Base-by-base conservation (phyloP, 2,113 vertebrate species). In the Xiphophorus couchianus region DNA sequence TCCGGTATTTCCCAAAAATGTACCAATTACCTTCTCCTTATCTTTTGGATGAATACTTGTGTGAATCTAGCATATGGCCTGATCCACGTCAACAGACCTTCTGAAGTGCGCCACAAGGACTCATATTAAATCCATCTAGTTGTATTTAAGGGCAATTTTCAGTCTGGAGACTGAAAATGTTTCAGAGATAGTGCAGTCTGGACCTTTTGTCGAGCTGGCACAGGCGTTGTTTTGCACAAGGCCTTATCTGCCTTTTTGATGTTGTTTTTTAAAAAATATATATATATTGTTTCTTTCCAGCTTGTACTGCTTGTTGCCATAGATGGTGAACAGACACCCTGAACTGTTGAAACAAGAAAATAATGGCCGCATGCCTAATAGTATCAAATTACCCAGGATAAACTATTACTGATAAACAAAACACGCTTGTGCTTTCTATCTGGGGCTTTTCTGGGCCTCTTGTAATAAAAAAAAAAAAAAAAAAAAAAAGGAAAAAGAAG, bases 121-220 rank as follows among this genome's bases (percentile, higher is more conserved):
- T 73, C 73, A 62, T 11, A 61, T 77, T 74, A 42, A 82, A 73
- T 85, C 28, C 33, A 81, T 81, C 70, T 66, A 60, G 64, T 61
- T 0, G 25, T 78, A 77, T 83, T 92, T 71, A 8, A 25, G 63
- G 74, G 64, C 74, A 88, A 85, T 90, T 86, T 84, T 65, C 67
- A 37, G 77, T 88, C 84, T 77, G 60, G 84, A 63, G 86, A 82
- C 69, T 76, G 76, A 35, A 80, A 84, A 66, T 77, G 64, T 75
- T 44, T 76, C 62, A 27, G 51, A 81, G 62, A 80, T 73, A 19
- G 44, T 54, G 25, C 28, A 58, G 71, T 79, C 70, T 75, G 78
- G 73, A 77, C 62, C 48, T 37, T 76, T 82, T 80, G 80, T 77
- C 61, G 48, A 54, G 37, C 65, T 54, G 19, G 54, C 8, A n/a